These are phyloP conservation scores for Aplochiton taeniatus DNA, from an alignment of 2,797 vertebrate species.

Conservation along the genomic window DNA sequence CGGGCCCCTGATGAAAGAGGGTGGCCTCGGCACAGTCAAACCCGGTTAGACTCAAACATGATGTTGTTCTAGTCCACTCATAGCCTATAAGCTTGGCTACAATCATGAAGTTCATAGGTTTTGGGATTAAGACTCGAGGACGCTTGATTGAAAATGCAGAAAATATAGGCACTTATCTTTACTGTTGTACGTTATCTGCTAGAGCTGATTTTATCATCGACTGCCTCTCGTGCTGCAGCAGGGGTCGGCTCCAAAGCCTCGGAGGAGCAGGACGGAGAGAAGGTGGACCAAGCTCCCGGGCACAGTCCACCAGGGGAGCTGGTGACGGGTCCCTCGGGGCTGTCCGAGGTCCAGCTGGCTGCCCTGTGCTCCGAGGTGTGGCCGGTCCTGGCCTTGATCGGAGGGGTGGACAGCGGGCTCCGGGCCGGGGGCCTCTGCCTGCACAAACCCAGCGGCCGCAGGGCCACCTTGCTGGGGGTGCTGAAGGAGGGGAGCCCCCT, in stretches of 20 bases:
- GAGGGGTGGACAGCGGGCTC: slow-evolving; percentile 80
- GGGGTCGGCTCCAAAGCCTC: slow-evolving; percentile 3
- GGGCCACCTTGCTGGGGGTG: slow-evolving; percentile 78
- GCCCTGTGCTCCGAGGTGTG: slow-evolving; percentile 78
- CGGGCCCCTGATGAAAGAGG: slow-evolving; percentile 71
- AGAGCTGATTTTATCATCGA: no score
- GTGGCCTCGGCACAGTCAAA: slow-evolving; percentile 43
- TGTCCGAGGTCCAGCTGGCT: slow-evolving; percentile 75
- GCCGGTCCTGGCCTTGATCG: slow-evolving; percentile 80
- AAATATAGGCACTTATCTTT: no score
- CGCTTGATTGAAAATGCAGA: no score
- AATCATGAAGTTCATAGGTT: no score
- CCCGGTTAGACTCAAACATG: slow-evolving; percentile 49
- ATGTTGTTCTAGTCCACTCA: not conserved
- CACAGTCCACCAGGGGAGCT: slow-evolving; percentile 42
- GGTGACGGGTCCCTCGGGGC: slow-evolving; percentile 43
- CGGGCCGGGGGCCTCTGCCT: slow-evolving; percentile 77
- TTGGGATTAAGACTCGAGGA: no score
- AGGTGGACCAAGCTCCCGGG: slow-evolving; percentile 21
- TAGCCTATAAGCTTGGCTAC: no score
- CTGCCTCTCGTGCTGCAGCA: slow-evolving; percentile 1
- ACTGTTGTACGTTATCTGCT: no score
- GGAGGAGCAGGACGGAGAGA: slow-evolving; percentile 17
- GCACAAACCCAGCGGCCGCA: slow-evolving; percentile 76
- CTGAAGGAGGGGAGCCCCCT: slow-evolving; percentile 78